Conservation (phyloP, 64 coral and sea anemone genomes). For the Acropora yongei region DNA sequence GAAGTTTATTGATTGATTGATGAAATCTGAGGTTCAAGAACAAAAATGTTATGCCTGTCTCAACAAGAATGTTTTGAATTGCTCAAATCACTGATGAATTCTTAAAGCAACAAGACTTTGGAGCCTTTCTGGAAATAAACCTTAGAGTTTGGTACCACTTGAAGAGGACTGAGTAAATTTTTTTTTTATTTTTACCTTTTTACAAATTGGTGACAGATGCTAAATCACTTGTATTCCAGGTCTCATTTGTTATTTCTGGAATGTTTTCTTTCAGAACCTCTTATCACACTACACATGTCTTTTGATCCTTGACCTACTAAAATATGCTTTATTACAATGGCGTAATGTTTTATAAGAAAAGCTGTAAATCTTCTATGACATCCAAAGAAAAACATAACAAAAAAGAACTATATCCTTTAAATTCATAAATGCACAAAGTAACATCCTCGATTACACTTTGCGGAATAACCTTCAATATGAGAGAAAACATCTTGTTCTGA, state of each 20-base stretch:
- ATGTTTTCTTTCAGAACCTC: neutral
- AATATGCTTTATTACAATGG: neutral
- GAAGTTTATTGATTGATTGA: constrained; percentile 4
- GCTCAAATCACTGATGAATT: neutral
- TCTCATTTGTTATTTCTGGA: constrained; percentile 14
- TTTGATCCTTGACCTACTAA: neutral
- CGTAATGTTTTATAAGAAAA: neutral
- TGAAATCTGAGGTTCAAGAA: neutral
- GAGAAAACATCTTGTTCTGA: no score
- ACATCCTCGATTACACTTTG: no score
- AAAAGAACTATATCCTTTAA: no score
- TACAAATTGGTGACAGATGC: constrained; percentile 2
- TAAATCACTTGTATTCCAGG: constrained; percentile 28
- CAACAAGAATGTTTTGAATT: neutral
- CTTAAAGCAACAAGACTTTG: neutral
- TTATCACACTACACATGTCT: neutral
- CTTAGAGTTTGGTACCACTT: no score
- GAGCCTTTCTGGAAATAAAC: no score
- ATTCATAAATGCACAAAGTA: no score
- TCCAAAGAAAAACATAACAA: neutral
- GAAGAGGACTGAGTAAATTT: no score
- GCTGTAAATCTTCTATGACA: neutral
- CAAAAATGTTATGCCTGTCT: neutral
- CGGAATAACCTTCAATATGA: no score
- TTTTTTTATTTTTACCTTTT: no score